Evolutionary conservation across 2,797 vertebrate species (phyloP).

Genomic region (Acanthurus leucopareius): DNA sequence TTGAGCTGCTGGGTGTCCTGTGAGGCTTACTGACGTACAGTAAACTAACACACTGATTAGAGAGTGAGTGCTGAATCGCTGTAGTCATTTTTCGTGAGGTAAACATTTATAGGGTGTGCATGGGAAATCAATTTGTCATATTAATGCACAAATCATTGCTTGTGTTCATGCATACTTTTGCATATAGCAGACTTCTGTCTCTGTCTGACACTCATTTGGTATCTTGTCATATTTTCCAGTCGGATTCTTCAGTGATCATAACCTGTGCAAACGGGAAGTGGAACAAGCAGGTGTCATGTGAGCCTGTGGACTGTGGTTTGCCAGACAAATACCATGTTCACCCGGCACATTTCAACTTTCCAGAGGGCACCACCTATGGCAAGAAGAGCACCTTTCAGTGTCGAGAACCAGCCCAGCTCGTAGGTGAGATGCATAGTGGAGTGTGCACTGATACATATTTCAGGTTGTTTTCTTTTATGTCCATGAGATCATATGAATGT

Average conservation of each 20-base stretch:
- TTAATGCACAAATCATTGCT: slow-evolving; percentile 16
- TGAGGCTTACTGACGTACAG: slow-evolving; percentile 59
- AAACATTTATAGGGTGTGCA: slow-evolving; percentile 55
- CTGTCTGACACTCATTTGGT: not conserved
- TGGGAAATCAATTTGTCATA: slow-evolving; percentile 33
- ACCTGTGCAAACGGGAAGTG: slow-evolving; percentile 95
- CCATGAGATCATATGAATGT: slow-evolving; percentile 3
- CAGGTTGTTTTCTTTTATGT: not conserved
- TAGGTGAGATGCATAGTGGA: slow-evolving; percentile 84
- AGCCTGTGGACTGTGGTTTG: slow-evolving; percentile 95
- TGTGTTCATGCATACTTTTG: not conserved
- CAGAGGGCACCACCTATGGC: slow-evolving; percentile 94
- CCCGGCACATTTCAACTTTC: slow-evolving; percentile 93
- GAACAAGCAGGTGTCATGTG: slow-evolving; percentile 95
- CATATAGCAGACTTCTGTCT: not conserved
- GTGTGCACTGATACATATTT: not conserved
- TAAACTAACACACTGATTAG: slow-evolving; percentile 61
- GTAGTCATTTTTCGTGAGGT: slow-evolving; percentile 52
- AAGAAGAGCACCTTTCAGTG: slow-evolving; percentile 94
- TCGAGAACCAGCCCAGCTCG: slow-evolving; percentile 92
- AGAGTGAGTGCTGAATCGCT: slow-evolving; percentile 59
- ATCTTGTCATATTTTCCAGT: slow-evolving; percentile 80
- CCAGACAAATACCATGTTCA: slow-evolving; percentile 97
- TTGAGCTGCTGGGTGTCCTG: slow-evolving; percentile 70
- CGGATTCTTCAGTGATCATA: slow-evolving; percentile 89